Conservation (phyloP, 2,888 invertebrate species). For the Drosophila multiciliata region DNA sequence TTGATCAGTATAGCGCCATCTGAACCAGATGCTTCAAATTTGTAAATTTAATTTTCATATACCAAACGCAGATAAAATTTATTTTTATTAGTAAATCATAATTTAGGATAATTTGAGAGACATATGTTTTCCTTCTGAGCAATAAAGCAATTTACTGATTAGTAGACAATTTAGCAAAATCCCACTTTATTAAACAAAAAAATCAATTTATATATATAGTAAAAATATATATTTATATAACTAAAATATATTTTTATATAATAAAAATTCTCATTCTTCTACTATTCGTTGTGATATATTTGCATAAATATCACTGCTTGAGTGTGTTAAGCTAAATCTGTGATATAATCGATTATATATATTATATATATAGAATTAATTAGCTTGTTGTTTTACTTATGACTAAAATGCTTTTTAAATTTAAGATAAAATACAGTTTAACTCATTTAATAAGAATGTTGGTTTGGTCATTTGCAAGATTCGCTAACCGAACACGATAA, state of each 20-base stretch:
- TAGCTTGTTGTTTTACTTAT: neutral
- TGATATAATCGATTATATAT: neutral
- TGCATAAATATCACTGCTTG: neutral
- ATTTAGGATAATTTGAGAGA: neutral
- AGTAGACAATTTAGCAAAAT: neutral
- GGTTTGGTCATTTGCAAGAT: neutral
- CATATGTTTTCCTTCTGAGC: neutral
- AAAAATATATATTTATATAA: neutral
- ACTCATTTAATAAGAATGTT: neutral
- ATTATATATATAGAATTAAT: neutral
- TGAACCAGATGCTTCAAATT: too few relatives aligned
- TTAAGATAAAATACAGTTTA: neutral
- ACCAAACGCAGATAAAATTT: too few relatives aligned
- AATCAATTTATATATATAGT: neutral
- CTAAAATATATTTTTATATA: neutral
- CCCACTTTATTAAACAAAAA: neutral
- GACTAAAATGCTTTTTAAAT: neutral
- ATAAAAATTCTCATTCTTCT: neutral
- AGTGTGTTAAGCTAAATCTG: neutral
- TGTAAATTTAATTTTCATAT: too few relatives aligned
- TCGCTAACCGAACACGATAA: neutral
- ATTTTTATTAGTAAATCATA: too few relatives aligned
- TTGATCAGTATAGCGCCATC: neutral
- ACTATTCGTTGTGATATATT: neutral
- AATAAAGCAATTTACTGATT: neutral